These are phyloP conservation scores for Sphyrna mokarran DNA, from an alignment of 2,113 vertebrate species.

Conservation along the genomic window DNA sequence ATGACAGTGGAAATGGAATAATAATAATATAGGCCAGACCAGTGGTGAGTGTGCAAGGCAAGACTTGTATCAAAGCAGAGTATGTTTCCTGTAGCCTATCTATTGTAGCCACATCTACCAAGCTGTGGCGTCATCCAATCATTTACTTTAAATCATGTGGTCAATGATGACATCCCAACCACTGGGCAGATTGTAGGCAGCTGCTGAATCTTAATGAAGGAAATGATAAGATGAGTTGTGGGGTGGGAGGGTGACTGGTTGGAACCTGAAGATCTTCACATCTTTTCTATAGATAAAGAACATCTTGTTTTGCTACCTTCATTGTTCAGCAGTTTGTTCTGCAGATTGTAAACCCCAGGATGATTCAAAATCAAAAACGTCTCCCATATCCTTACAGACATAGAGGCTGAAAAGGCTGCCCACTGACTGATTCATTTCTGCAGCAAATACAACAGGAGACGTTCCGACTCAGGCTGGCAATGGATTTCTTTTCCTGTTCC, in stretches of 20 bases:
- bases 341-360: neutral
- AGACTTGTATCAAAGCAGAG: neutral
- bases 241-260: neutral
- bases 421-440: neutral
- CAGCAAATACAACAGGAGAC: neutral
- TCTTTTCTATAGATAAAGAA: neutral
- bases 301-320: neutral
- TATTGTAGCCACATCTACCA: neutral
- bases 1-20: conserved; percentile 41
- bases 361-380: neutral
- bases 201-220: neutral
- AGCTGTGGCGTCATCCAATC: neutral
- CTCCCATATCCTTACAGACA: neutral
- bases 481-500: neutral
- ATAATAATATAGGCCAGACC: neutral
- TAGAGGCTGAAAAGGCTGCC: no score
- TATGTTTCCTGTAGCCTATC: neutral
- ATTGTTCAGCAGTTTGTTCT: neutral
- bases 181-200: neutral
- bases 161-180: neutral
- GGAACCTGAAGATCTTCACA: neutral
- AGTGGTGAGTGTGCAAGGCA: neutral
- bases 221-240: neutral
- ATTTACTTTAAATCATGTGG: neutral
- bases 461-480: neutral